These are phyloP conservation scores for Neria commutata DNA, from an alignment of 2,888 invertebrate genomes.

Conservation along the genomic window DNA sequence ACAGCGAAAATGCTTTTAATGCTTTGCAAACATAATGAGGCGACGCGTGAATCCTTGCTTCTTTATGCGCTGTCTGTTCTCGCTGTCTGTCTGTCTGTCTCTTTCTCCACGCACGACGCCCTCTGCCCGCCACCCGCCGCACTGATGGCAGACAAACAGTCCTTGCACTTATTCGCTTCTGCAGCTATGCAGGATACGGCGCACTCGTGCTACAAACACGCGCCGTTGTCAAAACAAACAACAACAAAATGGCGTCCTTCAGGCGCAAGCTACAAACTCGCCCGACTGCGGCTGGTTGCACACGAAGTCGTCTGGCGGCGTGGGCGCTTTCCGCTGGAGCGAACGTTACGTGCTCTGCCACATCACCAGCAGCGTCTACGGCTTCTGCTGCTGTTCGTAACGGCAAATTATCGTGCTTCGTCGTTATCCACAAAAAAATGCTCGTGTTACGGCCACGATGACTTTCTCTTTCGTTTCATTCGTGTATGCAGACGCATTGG, in stretches of 20 bases:
- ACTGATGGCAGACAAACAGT: background rate
- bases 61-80: background rate
- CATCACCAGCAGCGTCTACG: too few species aligned
- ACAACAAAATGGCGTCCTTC: constrained; percentile 9
- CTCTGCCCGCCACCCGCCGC: background rate
- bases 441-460: too few species aligned
- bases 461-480: constrained; percentile 1
- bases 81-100: constrained; percentile 6
- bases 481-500: background rate
- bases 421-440: too few species aligned
- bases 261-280: background rate
- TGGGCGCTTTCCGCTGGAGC: background rate
- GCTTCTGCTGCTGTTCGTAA: too few species aligned
- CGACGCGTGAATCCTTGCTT: constrained; percentile 1
- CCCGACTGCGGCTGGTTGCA: background rate
- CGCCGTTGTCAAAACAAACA: background rate
- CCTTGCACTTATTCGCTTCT: too few species aligned
- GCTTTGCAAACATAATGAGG: constrained; percentile 12
- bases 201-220: background rate
- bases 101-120: background rate
- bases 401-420: background rate
- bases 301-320: background rate
- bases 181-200: background rate
- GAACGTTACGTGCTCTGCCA: too few species aligned
- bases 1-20: too few species aligned